Evolutionary conservation across 2,113 vertebrate species (phyloP).

Genomic region (Garra rufa): DNA sequence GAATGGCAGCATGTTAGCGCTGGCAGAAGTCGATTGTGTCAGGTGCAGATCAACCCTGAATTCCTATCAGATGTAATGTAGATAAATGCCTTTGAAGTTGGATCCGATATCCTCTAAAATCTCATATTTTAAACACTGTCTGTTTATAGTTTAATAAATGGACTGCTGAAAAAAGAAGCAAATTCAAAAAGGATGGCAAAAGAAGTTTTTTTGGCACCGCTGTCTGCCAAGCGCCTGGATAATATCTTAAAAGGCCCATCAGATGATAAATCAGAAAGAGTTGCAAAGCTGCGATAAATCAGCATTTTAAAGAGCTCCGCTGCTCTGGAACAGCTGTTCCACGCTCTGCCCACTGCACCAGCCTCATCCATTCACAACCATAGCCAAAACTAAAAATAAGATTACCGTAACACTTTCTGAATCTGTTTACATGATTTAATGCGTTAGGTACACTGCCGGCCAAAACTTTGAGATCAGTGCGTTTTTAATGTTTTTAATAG

Average conservation of each 20-base stretch:
- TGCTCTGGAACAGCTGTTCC: constrained; percentile 50
- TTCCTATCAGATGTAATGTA: constrained; percentile 62
- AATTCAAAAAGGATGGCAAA: constrained; percentile 50
- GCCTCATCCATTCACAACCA: constrained; percentile 22
- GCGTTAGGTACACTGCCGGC: not conserved
- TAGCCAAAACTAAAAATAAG: constrained; percentile 3
- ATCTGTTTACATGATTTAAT: not conserved
- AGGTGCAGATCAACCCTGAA: constrained; percentile 53
- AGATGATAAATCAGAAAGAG: constrained; percentile 59
- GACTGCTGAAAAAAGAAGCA: constrained; percentile 53
- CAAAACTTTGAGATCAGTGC: too few relatives aligned
- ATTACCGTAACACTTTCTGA: not conserved
- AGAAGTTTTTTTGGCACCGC: constrained; percentile 49
- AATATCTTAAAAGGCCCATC: constrained; percentile 64
- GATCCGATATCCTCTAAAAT: constrained; percentile 59
- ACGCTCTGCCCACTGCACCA: constrained; percentile 22
- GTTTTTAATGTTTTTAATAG: too few relatives aligned
- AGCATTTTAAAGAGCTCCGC: constrained; percentile 50
- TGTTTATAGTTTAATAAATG: constrained; percentile 66
- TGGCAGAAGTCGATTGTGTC: constrained; percentile 47
- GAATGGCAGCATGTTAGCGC: constrained; percentile 42
- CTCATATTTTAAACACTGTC: constrained; percentile 57
- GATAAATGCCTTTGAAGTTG: constrained; percentile 62
- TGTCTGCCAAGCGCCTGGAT: constrained; percentile 55
- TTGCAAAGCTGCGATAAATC: constrained; percentile 60